Conservation (phyloP, 30 jellyfish, hydroid and myxozoan species). For the Aurelia coerulea region DNA sequence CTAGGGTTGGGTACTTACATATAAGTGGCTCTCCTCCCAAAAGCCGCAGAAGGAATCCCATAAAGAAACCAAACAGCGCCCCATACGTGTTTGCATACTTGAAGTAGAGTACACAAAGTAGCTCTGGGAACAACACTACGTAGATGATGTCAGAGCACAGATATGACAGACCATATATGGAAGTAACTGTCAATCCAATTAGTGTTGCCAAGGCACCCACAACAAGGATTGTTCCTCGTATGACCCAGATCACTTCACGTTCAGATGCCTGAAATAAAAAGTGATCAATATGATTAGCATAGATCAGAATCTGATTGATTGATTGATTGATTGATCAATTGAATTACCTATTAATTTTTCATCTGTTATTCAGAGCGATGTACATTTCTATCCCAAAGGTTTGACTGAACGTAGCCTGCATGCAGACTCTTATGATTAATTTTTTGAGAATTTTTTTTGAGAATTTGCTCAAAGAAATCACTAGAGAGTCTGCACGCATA, state of each 20-base stretch:
- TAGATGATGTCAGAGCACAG: constrained; percentile 96
- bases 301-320: too few species aligned
- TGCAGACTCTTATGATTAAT: too few species aligned
- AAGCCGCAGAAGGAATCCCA: constrained; percentile 87
- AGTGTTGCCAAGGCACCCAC: constrained; percentile 95
- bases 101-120: constrained; percentile 91
- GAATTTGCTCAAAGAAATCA: too few species aligned
- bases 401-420: too few species aligned
- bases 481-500: too few species aligned
- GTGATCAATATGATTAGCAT: not conserved
- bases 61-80: constrained; percentile 72
- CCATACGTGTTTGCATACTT: constrained; percentile 94
- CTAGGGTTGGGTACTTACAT: constrained; percentile 38
- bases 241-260: constrained; percentile 94
- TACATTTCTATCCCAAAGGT: too few species aligned
- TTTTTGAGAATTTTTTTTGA: too few species aligned
- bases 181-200: constrained; percentile 87
- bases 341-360: too few species aligned
- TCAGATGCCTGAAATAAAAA: constrained; percentile 81
- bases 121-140: constrained; percentile 96
- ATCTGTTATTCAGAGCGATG: too few species aligned
- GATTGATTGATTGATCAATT: too few species aligned
- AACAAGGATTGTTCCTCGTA: constrained; percentile 80
- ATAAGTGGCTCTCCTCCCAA: constrained; percentile 92
- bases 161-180: constrained; percentile 91